phyloP scores from a whole-genome alignment of 2,113 vertebrate genomes.

The Helogale parvula region DNA sequence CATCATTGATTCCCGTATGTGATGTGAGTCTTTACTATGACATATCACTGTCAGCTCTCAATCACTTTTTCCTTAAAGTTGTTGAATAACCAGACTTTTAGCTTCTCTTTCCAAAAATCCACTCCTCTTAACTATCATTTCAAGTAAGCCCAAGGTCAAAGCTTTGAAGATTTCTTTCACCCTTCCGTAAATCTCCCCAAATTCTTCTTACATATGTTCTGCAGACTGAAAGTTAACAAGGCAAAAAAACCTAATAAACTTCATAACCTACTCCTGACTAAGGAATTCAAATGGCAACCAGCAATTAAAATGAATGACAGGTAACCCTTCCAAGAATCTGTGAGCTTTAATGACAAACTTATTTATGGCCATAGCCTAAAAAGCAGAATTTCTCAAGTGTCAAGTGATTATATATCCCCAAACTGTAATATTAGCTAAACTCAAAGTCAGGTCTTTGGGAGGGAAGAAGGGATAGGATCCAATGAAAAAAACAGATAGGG shows the following conservation, averaged over 20 bases:
- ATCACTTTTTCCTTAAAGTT: neutral
- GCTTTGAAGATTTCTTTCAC: neutral
- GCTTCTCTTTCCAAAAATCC: neutral
- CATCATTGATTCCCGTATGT: neutral
- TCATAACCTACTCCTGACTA: neutral
- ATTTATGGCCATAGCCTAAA: neutral
- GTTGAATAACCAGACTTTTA: neutral
- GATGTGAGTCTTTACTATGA: neutral
- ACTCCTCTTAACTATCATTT: neutral
- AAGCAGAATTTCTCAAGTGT: neutral
- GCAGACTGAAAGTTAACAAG: slow-evolving; percentile 7
- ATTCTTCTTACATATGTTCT: neutral
- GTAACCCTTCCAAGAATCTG: neutral
- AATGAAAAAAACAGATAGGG: slow-evolving; percentile 9
- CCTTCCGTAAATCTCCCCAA: neutral
- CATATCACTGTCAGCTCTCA: neutral
- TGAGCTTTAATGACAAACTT: neutral
- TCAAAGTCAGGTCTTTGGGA: neutral
- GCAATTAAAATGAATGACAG: slow-evolving; percentile 38
- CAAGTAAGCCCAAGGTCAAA: neutral
- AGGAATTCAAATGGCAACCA: slow-evolving; percentile 27
- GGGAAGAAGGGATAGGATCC: neutral
- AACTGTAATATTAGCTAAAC: neutral
- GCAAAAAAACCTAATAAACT: neutral
- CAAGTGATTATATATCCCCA: neutral